Evolutionary conservation across 1,140 invertebrate genomes (phyloP).

Genomic region (Temnothorax nylanderi): DNA sequence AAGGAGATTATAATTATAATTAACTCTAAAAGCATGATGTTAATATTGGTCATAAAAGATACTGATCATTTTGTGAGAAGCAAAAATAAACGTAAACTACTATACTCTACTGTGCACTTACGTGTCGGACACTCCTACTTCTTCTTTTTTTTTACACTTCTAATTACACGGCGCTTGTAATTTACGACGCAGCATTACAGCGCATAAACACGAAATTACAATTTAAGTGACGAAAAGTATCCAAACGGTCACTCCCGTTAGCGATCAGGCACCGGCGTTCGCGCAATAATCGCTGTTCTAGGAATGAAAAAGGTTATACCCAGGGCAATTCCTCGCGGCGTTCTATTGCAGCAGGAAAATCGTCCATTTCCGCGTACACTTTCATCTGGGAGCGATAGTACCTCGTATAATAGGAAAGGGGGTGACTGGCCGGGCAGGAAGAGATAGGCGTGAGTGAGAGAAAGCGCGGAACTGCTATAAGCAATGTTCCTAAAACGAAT

Average conservation of each 20-base stretch:
- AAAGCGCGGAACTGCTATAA: slow-evolving; percentile 23
- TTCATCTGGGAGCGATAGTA: slow-evolving; percentile 46
- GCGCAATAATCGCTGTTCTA: slow-evolving; percentile 27
- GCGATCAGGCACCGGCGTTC: neutral
- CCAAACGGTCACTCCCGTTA: neutral
- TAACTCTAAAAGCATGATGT: slow-evolving; percentile 34
- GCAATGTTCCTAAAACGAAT: slow-evolving; percentile 53
- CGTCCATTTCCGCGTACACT: slow-evolving; percentile 53
- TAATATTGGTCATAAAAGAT: slow-evolving; percentile 33
- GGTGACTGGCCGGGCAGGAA: neutral
- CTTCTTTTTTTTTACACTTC: neutral
- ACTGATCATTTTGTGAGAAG: neutral
- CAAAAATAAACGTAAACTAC: neutral
- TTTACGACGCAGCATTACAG: neutral
- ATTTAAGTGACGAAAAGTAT: neutral
- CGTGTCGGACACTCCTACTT: neutral
- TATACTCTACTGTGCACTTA: neutral
- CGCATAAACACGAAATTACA: slow-evolving; percentile 22
- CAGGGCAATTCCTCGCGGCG: slow-evolving; percentile 25
- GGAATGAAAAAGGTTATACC: slow-evolving; percentile 37
- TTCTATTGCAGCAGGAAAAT: slow-evolving; percentile 53
- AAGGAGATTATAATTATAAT: slow-evolving; percentile 33
- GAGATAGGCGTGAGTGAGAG: neutral
- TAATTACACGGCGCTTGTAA: slow-evolving; percentile 27
- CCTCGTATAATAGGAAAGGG: slow-evolving; percentile 25